phyloP scores from a whole-genome alignment of 2,797 vertebrate genomes.

The Paramormyrops hopkinsi region DNA sequence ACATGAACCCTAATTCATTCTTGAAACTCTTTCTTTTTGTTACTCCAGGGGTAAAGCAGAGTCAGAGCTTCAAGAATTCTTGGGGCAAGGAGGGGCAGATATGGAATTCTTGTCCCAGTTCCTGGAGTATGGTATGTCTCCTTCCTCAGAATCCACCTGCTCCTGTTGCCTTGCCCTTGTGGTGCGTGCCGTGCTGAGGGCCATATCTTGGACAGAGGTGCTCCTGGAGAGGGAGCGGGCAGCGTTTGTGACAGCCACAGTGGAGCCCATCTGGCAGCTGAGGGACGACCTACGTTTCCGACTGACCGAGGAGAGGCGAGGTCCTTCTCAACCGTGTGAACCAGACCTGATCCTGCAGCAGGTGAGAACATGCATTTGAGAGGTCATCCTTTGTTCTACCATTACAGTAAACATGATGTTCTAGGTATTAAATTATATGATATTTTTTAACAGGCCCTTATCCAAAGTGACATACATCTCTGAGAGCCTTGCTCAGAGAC shows the following conservation, averaged over 20 bases:
- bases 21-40: constrained; percentile 12
- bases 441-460: neutral
- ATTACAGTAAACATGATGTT: neutral
- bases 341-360: constrained; percentile 62
- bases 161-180: neutral
- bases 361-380: constrained; percentile 52
- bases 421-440: neutral
- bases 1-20: neutral
- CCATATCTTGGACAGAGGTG: constrained; percentile 53
- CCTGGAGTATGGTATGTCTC: constrained; percentile 63
- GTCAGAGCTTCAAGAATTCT: constrained; percentile 63
- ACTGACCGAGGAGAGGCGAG: constrained; percentile 48
- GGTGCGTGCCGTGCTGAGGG: neutral
- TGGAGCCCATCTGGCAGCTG: constrained; percentile 72
- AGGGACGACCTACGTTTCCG: constrained; percentile 67
- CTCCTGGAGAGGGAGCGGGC: constrained; percentile 62
- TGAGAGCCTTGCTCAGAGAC: neutral
- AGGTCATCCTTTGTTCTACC: neutral
- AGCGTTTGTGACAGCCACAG: constrained; percentile 55
- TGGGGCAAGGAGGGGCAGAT: constrained; percentile 60
- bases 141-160: neutral
- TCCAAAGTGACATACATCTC: neutral
- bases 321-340: constrained; percentile 38
- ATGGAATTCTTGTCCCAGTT: constrained; percentile 61
- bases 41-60: constrained; percentile 69